Percentiles rank a stretch among this genome's conserved stretches.
Conservation (phyloP, 2,888 invertebrate genomes). For the Agriopis aurantiaria region DNA sequence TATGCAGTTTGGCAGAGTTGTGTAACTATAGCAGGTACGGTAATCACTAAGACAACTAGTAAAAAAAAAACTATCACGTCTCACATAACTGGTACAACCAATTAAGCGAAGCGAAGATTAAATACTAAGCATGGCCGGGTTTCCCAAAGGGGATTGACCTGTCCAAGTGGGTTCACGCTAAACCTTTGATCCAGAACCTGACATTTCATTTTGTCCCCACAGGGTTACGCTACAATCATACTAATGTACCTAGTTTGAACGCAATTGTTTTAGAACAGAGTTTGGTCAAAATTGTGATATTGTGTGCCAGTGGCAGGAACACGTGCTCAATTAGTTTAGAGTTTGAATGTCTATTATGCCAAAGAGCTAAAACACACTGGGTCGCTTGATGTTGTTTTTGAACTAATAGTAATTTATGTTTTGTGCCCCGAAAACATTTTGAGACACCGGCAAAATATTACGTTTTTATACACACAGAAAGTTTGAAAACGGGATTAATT, state of each 20-base stretch:
- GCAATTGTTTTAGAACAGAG: constrained; percentile 7
- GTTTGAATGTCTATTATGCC: background rate
- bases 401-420: too few species aligned
- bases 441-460: too few species aligned
- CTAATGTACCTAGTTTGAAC: constrained; percentile 4
- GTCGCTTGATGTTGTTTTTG: background rate
- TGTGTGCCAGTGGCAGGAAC: background rate
- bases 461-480: too few species aligned
- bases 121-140: constrained; percentile 13
- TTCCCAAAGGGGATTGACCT: constrained; percentile 12
- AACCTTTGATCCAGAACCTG: constrained; percentile 35
- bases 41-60: too few species aligned
- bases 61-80: too few species aligned
- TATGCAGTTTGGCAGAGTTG: too few species aligned
- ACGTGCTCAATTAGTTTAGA: background rate
- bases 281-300: constrained; percentile 8
- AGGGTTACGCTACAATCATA: constrained; percentile 6
- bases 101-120: constrained; percentile 22
- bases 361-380: constrained; percentile 1
- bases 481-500: too few species aligned
- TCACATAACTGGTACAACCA: constrained; percentile 5
- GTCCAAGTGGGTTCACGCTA: constrained; percentile 13
- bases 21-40: too few species aligned
- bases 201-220: constrained; percentile 26
- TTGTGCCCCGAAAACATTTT: too few species aligned